These are phyloP conservation scores for Siniperca scherzeri DNA, from an alignment of 2,797 vertebrate species.

Conservation along the genomic window DNA sequence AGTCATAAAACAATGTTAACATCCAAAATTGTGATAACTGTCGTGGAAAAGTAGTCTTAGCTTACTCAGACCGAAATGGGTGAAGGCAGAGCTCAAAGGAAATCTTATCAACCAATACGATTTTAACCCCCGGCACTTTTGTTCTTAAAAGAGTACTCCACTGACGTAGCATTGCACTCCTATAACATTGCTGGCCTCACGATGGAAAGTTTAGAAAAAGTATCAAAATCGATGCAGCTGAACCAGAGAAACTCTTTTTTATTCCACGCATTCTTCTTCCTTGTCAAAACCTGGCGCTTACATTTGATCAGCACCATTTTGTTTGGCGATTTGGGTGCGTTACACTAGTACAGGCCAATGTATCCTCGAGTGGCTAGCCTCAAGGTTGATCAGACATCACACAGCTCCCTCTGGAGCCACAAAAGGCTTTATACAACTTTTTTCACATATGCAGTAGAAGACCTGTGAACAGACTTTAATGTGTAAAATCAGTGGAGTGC, in stretches of 20 bases:
- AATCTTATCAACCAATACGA: background rate
- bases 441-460: background rate
- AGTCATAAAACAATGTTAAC: background rate
- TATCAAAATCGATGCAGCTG: too few species aligned
- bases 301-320: background rate
- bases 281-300: background rate
- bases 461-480: background rate
- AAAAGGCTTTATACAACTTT: conserved; percentile 1
- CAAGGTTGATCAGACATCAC: background rate
- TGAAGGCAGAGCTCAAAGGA: background rate
- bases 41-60: background rate
- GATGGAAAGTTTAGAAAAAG: too few species aligned
- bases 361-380: background rate
- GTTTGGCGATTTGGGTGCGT: background rate
- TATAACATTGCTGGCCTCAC: background rate
- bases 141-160: background rate
- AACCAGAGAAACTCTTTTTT: too few species aligned
- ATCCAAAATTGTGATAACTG: background rate
- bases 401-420: background rate
- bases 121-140: background rate
- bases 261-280: background rate
- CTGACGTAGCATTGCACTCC: background rate
- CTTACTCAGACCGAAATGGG: background rate
- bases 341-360: background rate
- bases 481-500: background rate